Evolutionary conservation across 2,888 invertebrate genomes (phyloP).

Genomic region (Microdon myrmicae): DNA sequence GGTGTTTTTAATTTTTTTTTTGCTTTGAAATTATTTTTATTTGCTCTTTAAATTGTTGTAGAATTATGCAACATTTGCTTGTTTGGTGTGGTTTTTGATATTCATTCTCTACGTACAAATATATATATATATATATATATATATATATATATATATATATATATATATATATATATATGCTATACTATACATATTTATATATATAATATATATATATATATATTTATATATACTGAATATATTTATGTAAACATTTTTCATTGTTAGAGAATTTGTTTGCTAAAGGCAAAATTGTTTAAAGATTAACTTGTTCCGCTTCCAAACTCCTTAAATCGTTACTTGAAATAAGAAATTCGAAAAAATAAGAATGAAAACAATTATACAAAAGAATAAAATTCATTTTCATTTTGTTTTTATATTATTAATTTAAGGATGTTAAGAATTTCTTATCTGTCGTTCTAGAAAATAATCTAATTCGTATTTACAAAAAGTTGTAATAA

Average conservation of each 20-base stretch:
- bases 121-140: conserved; percentile 1
- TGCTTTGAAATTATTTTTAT: too few species aligned
- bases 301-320: conserved; percentile 10
- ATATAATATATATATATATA: not conserved
- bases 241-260: not conserved
- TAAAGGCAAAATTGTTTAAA: conserved; percentile 30
- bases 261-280: conserved; percentile 26
- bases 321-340: conserved; percentile 8
- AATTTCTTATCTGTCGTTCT: conserved; percentile 19
- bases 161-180: too few species aligned
- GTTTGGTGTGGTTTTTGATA: conserved; percentile 33
- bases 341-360: conserved; percentile 25
- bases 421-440: conserved; percentile 37
- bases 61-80: conserved; percentile 49
- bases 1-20: too few species aligned
- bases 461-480: conserved; percentile 34
- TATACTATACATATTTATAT: too few species aligned
- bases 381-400: conserved; percentile 12
- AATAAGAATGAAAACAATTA: conserved; percentile 20
- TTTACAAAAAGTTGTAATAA: conserved; percentile 40
- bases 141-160: not conserved
- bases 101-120: not conserved
- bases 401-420: conserved; percentile 33
- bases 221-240: not conserved
- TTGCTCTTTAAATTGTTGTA: too few species aligned